Conservation (phyloP, 1,140 invertebrate species). For the Trichonephila clavipes region DNA sequence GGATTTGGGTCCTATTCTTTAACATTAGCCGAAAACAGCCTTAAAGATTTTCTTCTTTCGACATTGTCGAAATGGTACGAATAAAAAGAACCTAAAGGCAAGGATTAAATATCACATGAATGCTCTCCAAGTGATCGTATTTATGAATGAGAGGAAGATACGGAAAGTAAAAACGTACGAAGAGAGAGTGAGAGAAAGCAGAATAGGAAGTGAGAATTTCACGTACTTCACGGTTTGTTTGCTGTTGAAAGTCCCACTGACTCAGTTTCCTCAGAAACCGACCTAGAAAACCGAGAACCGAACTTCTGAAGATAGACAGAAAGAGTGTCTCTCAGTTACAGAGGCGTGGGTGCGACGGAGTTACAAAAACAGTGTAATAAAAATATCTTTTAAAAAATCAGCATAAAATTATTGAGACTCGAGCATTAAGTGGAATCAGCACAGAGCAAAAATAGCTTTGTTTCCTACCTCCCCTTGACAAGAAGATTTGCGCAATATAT, state of each 20-base stretch:
- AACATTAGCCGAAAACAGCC: too few relatives aligned
- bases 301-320: not conserved
- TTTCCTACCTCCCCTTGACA: not conserved
- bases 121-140: not conserved
- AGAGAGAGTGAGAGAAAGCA: not conserved
- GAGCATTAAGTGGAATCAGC: not conserved
- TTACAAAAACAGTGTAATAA: not conserved
- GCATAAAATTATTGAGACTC: not conserved
- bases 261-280: not conserved
- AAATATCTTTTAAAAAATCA: not conserved
- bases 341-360: not conserved
- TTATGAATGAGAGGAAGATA: not conserved
- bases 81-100: too few relatives aligned
- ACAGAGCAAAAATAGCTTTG: not conserved
- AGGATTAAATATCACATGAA: not conserved
- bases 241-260: not conserved
- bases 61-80: too few relatives aligned
- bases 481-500: not conserved
- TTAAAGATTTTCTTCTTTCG: too few relatives aligned
- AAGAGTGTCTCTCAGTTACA: not conserved
- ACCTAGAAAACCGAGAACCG: not conserved
- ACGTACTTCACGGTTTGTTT: conserved; percentile 7
- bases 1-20: too few relatives aligned
- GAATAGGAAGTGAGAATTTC: not conserved
- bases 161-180: not conserved